phyloP scores from a whole-genome alignment of 2,888 invertebrate species.

The Masnerella sp. region DNA sequence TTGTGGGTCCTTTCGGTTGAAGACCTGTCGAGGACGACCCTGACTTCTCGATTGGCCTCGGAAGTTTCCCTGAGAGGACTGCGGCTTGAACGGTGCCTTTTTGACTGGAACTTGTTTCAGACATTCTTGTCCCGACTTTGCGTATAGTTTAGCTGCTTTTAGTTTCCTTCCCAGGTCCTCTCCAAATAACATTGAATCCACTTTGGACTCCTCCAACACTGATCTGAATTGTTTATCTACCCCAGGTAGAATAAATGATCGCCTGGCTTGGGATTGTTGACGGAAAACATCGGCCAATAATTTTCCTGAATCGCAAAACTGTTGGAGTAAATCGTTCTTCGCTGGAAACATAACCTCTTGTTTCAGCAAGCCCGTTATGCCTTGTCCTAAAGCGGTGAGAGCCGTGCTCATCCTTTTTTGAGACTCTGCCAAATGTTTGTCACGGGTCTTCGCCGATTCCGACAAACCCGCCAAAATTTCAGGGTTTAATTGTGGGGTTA shows the following conservation, averaged over 20 bases:
- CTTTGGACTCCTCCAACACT: constrained; percentile 6
- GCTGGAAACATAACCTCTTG: neutral
- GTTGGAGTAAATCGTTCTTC: neutral
- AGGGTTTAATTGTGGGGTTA: neutral
- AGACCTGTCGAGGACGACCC: neutral
- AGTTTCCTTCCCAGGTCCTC: constrained; percentile 11
- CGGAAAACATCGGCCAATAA: neutral
- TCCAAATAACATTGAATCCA: constrained; percentile 2
- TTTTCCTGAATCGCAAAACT: constrained; percentile 7
- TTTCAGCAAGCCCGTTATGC: constrained; percentile 2
- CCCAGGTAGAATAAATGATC: constrained; percentile 2
- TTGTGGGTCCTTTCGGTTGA: neutral
- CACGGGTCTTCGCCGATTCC: neutral
- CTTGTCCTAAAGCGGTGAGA: neutral
- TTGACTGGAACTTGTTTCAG: too few relatives aligned
- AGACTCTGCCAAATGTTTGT: neutral
- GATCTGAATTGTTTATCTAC: neutral
- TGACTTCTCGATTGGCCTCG: neutral
- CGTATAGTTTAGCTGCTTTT: constrained; percentile 2
- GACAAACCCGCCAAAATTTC: neutral
- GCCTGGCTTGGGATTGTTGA: neutral
- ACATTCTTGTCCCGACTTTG: neutral
- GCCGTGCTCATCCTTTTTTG: neutral
- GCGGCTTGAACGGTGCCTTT: too few relatives aligned
- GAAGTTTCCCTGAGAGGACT: too few relatives aligned